phyloP scores from a whole-genome alignment of 2,888 invertebrate genomes.

The Hermodice carunculata region DNA sequence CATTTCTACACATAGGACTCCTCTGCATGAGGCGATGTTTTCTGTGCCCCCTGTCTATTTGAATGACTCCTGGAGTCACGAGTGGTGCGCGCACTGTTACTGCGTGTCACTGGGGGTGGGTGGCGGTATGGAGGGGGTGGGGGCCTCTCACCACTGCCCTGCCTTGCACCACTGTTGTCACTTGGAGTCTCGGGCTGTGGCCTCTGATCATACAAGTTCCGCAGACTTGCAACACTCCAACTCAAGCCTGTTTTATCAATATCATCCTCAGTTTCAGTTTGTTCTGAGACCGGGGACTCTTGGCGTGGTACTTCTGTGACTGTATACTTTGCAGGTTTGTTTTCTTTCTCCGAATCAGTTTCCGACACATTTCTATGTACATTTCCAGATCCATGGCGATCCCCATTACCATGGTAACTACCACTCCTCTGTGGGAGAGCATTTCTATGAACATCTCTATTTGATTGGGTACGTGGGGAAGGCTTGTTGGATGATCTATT shows the following conservation, averaged over 20 bases:
- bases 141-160: neutral
- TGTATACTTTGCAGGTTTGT: neutral
- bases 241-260: constrained; percentile 2
- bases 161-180: constrained; percentile 1
- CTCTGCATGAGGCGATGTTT: constrained; percentile 10
- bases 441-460: too few relatives aligned
- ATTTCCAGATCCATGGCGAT: too few relatives aligned
- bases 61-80: too few relatives aligned
- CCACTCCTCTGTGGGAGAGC: too few relatives aligned
- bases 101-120: constrained; percentile 4
- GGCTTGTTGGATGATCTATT: too few relatives aligned
- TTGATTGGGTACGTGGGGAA: too few relatives aligned
- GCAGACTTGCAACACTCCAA: constrained; percentile 31
- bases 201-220: constrained; percentile 26
- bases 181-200: neutral
- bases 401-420: too few relatives aligned
- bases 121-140: constrained; percentile 16
- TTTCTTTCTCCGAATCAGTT: too few relatives aligned
- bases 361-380: too few relatives aligned
- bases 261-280: too few relatives aligned
- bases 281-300: too few relatives aligned
- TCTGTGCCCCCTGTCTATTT: neutral
- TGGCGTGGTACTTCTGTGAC: neutral
- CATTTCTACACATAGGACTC: constrained; percentile 14
- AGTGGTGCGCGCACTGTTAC: too few relatives aligned